Evolutionary conservation across 2,113 vertebrate species (phyloP), one percentile per base, ranked within the genome.

Genomic region (Oncorhynchus gorbuscha): DNA sequence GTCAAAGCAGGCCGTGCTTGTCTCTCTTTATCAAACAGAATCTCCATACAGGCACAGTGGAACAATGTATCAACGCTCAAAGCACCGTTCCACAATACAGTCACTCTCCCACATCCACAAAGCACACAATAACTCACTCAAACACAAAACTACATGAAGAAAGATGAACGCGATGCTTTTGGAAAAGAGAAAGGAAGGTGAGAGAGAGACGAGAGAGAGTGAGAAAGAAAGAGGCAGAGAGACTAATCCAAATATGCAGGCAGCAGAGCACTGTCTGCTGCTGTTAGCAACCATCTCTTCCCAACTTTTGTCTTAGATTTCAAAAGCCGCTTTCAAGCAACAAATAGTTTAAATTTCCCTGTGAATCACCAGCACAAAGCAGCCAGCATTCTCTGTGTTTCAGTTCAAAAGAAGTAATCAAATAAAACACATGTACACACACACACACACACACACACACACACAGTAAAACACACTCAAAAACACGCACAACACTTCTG

Each of bases 241-340:
- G 39, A 68, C 72, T 68, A 83, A 87, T 81, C 82, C 78, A 81
- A 84, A 87, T 83, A 82, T 82, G 81, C 28, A 71, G 79, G 59
- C 65, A 74, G 81, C 78, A 72, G 78, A 67, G 62, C 71, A 76
- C 74, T 76, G 80, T 26, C 82, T 78, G 64, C 79, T 81, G 87
- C 90, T 89, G 88, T 87, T 87, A 75, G 71, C 78, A 72, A 78
- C 64, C 59, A 66, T 87, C 76, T 86, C 78, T 79, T 73, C 30
- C 69, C 59, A 71, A 78, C 83, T 89, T 88, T 89, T 92, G 87
- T 88, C 81, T 90, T 90, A 86, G 74, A 82, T 90, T 90, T 92
- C 82, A 90, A 91, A 91, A 87, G 81, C 85, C 72, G 80, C 82
- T 90, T 91, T 90, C 80, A 84, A 84, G 86, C 73, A 76, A 81